phyloP scores from a whole-genome alignment of 1,140 invertebrate genomes.

The Eupristina koningsbergeri region DNA sequence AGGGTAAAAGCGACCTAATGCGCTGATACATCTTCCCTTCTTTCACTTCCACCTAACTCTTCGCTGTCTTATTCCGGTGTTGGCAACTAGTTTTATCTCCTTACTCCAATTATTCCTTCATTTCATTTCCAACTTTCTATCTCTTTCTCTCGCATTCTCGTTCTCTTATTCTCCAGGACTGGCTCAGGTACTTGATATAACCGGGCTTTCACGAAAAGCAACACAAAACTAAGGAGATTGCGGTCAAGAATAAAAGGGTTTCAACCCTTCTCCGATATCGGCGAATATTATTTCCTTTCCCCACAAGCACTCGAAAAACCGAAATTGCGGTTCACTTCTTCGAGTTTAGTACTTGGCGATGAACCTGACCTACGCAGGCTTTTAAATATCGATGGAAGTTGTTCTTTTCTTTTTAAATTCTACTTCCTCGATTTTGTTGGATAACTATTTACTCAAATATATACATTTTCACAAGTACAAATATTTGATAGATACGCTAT shows the following conservation, averaged over 20 bases:
- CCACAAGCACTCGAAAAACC: conserved; percentile 16
- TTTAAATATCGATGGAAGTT: too few relatives aligned
- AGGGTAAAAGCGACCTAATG: conserved; percentile 32
- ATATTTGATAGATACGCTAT: too few relatives aligned
- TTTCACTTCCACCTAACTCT: neutral
- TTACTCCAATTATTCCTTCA: neutral
- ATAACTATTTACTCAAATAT: too few relatives aligned
- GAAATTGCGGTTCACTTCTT: conserved; percentile 46
- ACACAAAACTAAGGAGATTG: conserved; percentile 52
- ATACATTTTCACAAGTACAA: too few relatives aligned
- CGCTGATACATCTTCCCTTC: conserved; percentile 8
- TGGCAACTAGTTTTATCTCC: neutral
- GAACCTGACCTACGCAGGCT: too few relatives aligned
- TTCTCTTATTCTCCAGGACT: neutral
- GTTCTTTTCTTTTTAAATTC: too few relatives aligned
- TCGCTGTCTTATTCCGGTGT: neutral
- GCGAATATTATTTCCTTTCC: conserved; percentile 33
- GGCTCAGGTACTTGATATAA: neutral
- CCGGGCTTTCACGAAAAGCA: conserved; percentile 44
- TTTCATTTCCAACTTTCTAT: neutral
- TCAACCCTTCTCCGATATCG: conserved; percentile 36
- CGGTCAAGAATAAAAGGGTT: conserved; percentile 50
- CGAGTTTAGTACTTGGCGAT: neutral
- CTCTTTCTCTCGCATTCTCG: neutral
- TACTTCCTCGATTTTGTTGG: too few relatives aligned